Evolutionary conservation across 2,797 vertebrate species (phyloP), one percentile per base, ranked within the genome.

Genomic region (Parauchenoglanis ngamensis): DNA sequence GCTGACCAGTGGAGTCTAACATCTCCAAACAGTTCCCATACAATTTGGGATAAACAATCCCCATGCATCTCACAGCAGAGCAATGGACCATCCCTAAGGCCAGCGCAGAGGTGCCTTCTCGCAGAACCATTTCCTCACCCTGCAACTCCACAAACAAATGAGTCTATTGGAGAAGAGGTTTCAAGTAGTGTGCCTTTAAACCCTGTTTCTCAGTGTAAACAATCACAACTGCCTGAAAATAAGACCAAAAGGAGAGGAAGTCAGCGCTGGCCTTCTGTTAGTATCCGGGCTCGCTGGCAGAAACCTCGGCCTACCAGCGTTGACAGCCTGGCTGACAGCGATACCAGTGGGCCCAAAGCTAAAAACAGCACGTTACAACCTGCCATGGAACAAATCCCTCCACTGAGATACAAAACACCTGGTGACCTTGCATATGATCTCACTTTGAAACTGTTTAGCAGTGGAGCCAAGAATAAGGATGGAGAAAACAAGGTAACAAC

Each of bases 181-280:
- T 96, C 96, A 0, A 91, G 96, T 3, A 94, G 96, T 88, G 93
- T 96, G 57, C 92, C 95, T 13, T 93, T 96, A 25, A 95, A 95
- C 85, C 91, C 94, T 25, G 85, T 95, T 87, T 94, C 94, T 83
- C 92, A 96, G 92, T 82, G 83, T 87, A 94, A 93, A 85, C 94
- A 93, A 89, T 23, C 90, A 67, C 93, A 90, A 84, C 88, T 94
- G 67, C 0, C 3, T 94, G 0, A 19, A 54, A 10, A 94, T 91
- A 79, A 87, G 89, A 0, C 92, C 95, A 90, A 88, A 56, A 91
- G 95, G 1, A 92, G 93, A 72, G 86, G 85, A 40, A 96, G 91
- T 92, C 98, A 98, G 88, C 95, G 95, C 67, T 98, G 97, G 97
- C 94, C 98, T 83, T 97, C 97, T 0, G 95, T 95, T 76, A 96